Evolutionary conservation across 2,888 invertebrate species (phyloP).

Genomic region (Drosophila borborema): DNA sequence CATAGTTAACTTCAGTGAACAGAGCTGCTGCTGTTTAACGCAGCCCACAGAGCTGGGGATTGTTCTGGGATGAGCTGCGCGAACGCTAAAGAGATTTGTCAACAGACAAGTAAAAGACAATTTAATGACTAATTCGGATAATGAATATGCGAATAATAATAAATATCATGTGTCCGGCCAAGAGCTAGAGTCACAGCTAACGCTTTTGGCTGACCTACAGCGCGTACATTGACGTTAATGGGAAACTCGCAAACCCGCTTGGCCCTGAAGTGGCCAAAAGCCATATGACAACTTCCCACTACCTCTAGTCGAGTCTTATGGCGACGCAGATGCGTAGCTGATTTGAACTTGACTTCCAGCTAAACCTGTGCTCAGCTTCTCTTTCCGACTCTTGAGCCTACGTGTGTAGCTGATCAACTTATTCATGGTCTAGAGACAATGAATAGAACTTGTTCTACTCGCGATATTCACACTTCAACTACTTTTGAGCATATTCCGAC

Average conservation of each 20-base stretch:
- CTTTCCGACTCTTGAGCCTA: background rate
- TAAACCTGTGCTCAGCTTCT: background rate
- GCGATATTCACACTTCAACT: background rate
- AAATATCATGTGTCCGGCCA: constrained; percentile 16
- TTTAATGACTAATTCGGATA: constrained; percentile 47
- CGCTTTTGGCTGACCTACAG: constrained; percentile 57
- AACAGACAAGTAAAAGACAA: constrained; percentile 58
- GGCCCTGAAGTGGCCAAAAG: constrained; percentile 44
- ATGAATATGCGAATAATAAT: constrained; percentile 31
- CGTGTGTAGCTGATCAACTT: background rate
- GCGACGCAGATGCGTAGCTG: constrained; percentile 6
- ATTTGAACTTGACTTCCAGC: background rate
- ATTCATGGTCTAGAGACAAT: background rate
- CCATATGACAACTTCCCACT: constrained; percentile 21
- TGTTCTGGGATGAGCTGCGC: constrained; percentile 29
- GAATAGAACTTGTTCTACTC: background rate
- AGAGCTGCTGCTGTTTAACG: background rate
- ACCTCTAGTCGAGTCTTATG: constrained; percentile 23
- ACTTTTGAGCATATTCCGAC: background rate
- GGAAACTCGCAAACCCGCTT: constrained; percentile 25
- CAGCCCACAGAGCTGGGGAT: constrained; percentile 17
- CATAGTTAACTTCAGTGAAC: background rate
- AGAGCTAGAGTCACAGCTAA: background rate
- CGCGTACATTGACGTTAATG: constrained; percentile 64
- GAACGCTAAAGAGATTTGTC: constrained; percentile 60